Conservation (phyloP, 2,113 vertebrate species). For the Gnathochromis pfefferi region DNA sequence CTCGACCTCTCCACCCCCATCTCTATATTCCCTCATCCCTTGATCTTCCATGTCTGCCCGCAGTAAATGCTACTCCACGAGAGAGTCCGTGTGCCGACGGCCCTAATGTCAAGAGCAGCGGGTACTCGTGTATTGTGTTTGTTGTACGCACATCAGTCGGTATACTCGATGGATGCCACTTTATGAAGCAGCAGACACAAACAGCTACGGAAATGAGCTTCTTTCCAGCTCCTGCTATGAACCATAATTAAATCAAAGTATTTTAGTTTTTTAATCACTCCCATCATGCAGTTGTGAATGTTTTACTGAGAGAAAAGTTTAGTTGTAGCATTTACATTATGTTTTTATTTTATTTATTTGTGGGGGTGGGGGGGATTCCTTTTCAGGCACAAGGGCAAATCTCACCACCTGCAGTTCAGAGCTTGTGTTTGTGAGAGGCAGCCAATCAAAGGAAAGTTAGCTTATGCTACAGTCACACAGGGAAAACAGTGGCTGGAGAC, state of each 20-base stretch:
- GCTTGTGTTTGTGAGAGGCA: not conserved
- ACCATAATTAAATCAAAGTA: slow-evolving; percentile 19
- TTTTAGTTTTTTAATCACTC: not conserved
- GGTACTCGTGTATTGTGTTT: slow-evolving; percentile 37
- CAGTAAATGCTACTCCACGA: slow-evolving; percentile 13
- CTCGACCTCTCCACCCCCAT: slow-evolving; percentile 6
- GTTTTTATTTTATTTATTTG: not conserved
- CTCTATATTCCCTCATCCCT: not conserved
- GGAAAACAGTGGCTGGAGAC: not conserved
- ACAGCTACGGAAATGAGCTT: slow-evolving; percentile 40
- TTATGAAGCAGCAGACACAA: slow-evolving; percentile 42
- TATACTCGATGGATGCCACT: slow-evolving; percentile 19
- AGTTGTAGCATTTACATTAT: not conserved
- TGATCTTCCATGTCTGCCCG: slow-evolving; percentile 15
- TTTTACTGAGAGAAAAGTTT: not conserved
- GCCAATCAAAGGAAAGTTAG: not conserved
- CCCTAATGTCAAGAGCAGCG: slow-evolving; percentile 50
- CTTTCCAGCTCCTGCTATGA: slow-evolving; percentile 16
- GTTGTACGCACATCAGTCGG: slow-evolving; percentile 22
- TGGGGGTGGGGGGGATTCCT: not conserved
- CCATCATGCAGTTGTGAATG: not conserved
- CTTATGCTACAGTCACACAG: not conserved
- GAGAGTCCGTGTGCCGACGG: slow-evolving; percentile 34
- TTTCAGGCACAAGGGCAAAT: not conserved
- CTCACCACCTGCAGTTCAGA: not conserved